Evolutionary conservation across 2,888 invertebrate genomes (phyloP).

Genomic region (Adelognathus sp.): DNA sequence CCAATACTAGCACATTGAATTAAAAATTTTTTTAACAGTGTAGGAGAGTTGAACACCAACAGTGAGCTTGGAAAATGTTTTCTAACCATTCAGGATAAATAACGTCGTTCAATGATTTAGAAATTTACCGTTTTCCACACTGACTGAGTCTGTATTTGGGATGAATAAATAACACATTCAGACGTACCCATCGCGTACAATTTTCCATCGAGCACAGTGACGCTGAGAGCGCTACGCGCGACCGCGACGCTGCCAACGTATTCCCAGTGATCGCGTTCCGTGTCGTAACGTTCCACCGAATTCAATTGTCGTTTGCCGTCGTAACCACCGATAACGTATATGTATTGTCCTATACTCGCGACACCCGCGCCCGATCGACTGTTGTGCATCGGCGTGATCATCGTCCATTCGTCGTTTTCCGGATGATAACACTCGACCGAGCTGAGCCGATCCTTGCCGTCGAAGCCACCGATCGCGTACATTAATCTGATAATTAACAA

Average conservation of each 20-base stretch:
- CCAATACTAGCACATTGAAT: too few species aligned
- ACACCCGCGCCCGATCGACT: slow-evolving; percentile 94
- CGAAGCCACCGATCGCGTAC: slow-evolving; percentile 94
- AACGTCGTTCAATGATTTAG: too few species aligned
- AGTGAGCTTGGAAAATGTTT: too few species aligned
- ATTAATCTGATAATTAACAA: slow-evolving; percentile 77
- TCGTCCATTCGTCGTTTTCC: slow-evolving; percentile 94
- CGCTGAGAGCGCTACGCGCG: slow-evolving; percentile 93
- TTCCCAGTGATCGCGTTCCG: slow-evolving; percentile 91
- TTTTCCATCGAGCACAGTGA: slow-evolving; percentile 92
- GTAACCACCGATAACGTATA: slow-evolving; percentile 98
- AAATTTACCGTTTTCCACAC: too few species aligned
- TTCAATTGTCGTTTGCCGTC: slow-evolving; percentile 92
- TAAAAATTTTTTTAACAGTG: too few species aligned
- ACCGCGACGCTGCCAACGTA: slow-evolving; percentile 88
- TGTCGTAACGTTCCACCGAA: slow-evolving; percentile 93
- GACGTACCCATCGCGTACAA: slow-evolving; percentile 92
- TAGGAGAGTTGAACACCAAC: too few species aligned
- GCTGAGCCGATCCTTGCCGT: slow-evolving; percentile 89
- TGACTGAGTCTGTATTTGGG: too few species aligned
- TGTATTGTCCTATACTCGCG: slow-evolving; percentile 91
- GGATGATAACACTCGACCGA: slow-evolving; percentile 96
- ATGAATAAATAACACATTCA: not conserved
- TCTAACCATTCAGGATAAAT: too few species aligned
- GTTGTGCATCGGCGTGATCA: slow-evolving; percentile 89